A percentile compares a stretch with the other conserved stretches of the same genome.
Conservation (phyloP, 1,140 invertebrate genomes). For the Stratiolaelaps scimitus region DNA sequence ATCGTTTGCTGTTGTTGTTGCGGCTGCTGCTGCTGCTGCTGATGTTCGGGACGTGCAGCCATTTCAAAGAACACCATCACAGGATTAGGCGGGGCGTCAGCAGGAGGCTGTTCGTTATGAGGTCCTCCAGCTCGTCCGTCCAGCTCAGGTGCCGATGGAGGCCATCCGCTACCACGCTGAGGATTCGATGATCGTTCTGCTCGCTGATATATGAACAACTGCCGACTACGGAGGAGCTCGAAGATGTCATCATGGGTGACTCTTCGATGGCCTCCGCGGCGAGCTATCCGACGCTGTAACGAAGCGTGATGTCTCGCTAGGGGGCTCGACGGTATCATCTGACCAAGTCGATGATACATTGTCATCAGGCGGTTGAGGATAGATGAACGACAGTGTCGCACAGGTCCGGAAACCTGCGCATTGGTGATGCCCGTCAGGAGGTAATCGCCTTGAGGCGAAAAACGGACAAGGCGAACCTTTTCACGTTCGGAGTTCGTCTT, state of each 20-base stretch:
- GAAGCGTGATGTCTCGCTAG: background rate
- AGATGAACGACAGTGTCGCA: background rate
- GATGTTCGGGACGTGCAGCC: too few species aligned
- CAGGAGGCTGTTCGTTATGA: too few species aligned
- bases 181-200: too few species aligned
- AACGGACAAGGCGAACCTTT: conserved; percentile 54
- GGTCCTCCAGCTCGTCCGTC: too few species aligned
- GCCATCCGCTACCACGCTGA: too few species aligned
- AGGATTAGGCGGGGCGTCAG: too few species aligned
- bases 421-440: conserved; percentile 22
- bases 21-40: too few species aligned
- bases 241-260: conserved; percentile 9
- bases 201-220: background rate
- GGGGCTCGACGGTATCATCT: background rate
- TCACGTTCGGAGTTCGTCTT: conserved; percentile 55
- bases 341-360: conserved; percentile 20
- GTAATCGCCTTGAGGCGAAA: conserved; percentile 8
- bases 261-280: conserved; percentile 7
- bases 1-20: too few species aligned
- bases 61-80: too few species aligned
- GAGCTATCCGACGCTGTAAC: conserved; percentile 17
- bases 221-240: background rate
- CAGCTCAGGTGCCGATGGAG: too few species aligned
- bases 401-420: background rate
- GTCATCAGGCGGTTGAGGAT: conserved; percentile 21